Conservation (phyloP, 2,797 vertebrate genomes). For the Brachyalestes nurse region DNA sequence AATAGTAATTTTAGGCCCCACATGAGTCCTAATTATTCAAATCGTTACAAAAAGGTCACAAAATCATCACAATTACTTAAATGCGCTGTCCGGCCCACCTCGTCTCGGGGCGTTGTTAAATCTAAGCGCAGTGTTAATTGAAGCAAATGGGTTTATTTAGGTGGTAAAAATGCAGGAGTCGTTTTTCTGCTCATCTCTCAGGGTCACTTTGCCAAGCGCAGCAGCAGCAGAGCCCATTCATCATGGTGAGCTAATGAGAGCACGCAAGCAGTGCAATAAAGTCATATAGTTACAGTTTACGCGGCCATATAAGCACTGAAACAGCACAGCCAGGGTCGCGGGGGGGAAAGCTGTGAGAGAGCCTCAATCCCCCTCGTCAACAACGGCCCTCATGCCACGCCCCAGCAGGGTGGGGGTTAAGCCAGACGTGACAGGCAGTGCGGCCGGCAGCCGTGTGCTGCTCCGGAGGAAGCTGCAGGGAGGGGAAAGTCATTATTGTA, state of each 20-base stretch:
- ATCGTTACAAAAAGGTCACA: not conserved
- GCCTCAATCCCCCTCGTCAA: constrained; percentile 61
- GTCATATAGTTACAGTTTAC: constrained; percentile 74
- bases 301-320: constrained; percentile 61
- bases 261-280: constrained; percentile 68
- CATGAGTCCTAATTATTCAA: not conserved
- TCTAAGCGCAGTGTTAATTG: constrained; percentile 52
- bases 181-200: constrained; percentile 68
- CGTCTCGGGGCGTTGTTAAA: constrained; percentile 24
- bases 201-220: constrained; percentile 78
- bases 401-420: constrained; percentile 40
- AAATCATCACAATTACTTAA: not conserved
- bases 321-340: constrained; percentile 56
- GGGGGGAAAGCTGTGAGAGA: constrained; percentile 53
- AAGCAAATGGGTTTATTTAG: constrained; percentile 50
- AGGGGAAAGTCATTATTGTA: constrained; percentile 29
- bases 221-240: constrained; percentile 72
- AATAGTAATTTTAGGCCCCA: no score
- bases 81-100: not conserved
- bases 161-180: constrained; percentile 51
- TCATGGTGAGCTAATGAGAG: constrained; percentile 82
- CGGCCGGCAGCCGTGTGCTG: constrained; percentile 29
- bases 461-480: constrained; percentile 37
- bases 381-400: constrained; percentile 55
- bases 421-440: constrained; percentile 35